Base-by-base conservation (phyloP, 2,113 vertebrate genomes). In the Aptenodytes patagonicus region DNA sequence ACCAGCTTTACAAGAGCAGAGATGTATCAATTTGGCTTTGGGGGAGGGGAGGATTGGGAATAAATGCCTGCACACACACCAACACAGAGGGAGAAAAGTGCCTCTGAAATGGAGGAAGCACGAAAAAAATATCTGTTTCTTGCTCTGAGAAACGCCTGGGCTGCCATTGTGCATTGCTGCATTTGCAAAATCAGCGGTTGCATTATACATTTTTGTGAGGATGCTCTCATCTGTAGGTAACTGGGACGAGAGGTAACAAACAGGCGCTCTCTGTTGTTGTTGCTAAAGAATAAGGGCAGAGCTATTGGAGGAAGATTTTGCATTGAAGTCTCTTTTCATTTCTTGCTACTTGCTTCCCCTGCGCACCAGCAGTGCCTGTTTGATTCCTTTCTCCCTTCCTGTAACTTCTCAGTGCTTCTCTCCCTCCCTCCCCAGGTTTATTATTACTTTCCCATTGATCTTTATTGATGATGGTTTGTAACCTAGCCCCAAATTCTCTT, bases 71-170 rank as follows among this genome's bases (percentile, higher is more conserved):
- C 57, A 89, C 89, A 47, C 69, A 54, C 65, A 36, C 52, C 81
- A 66, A 54, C 32, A 86, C 26, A 24, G 68, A 72, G 52, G n/a
- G n/a, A 72, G 61, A 93, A 95, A 97, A 97, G 90, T 97, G 97
- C 49, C 46, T 92, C 87, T 71, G 97, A 97, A 98, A 98, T 98
- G 98, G 97, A 97, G 97, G 97, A 89, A 91, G 32, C 80, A 60
- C 2, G 9, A 40, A 47, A 46, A 87, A 77, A 64, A 34, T 1
- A 88, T 62, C 55, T n/a, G 66, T 69, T 86, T 90, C 62, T 96
- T 94, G 70, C 87, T 83, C 29, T 31, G 92, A 57, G 70, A 61
- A 79, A 85, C 57, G 92, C 83, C 77, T 57, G 79, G 52, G 80
- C 90, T 97, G 93, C 93, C 76, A 84, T 95, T 95, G 91, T 94